Evolutionary conservation across 2,113 vertebrate genomes (phyloP).

Genomic region (Aldabrachelys gigantea): DNA sequence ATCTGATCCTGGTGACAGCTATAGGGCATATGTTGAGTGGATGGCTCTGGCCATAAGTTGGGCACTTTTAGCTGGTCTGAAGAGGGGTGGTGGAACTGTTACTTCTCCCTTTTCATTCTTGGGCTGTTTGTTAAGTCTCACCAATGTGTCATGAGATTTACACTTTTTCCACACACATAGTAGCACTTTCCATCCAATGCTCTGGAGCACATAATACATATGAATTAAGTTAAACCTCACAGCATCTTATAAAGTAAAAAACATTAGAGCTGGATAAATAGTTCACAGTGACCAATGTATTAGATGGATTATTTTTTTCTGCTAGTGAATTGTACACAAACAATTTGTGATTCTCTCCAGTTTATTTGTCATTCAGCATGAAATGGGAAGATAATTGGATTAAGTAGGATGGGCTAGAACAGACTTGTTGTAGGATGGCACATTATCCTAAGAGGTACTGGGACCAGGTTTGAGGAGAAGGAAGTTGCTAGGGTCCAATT

Average conservation of each 20-base stretch:
- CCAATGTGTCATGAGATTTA: background rate
- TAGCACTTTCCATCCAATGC: background rate
- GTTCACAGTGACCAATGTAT: background rate
- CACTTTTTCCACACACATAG: background rate
- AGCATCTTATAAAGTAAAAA: background rate
- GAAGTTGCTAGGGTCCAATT: background rate
- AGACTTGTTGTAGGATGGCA: rapidly evolving
- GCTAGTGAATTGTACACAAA: background rate
- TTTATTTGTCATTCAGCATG: background rate
- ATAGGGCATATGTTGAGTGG: background rate
- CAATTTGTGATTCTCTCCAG: background rate
- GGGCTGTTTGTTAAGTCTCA: background rate
- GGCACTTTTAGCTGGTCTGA: background rate
- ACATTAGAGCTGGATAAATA: background rate
- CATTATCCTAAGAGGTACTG: background rate
- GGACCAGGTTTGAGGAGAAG: background rate
- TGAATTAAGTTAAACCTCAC: background rate
- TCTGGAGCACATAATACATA: rapidly evolving
- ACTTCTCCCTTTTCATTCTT: background rate
- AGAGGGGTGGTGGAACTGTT: background rate
- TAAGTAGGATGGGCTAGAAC: background rate
- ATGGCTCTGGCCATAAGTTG: background rate
- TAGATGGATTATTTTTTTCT: rapidly evolving
- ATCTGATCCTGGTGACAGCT: background rate
- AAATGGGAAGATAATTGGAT: background rate